These are phyloP conservation scores for Acleris holmiana DNA, from an alignment of 2,888 invertebrate genomes.

Conservation along the genomic window DNA sequence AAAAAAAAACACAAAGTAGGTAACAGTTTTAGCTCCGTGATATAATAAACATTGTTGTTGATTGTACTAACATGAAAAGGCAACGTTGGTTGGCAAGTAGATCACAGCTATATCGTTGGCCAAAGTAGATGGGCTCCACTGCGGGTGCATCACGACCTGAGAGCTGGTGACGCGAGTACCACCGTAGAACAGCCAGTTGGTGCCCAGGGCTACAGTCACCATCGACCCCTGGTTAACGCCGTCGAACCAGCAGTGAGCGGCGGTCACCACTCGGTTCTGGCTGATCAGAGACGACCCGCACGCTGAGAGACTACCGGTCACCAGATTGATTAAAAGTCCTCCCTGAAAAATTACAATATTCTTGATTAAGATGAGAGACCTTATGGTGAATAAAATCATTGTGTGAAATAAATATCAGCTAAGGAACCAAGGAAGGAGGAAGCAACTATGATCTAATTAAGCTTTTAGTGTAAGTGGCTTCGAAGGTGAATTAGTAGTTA, in stretches of 20 bases:
- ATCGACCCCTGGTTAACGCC: conserved; percentile 52
- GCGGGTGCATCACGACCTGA: conserved; percentile 55
- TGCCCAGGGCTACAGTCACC: conserved; percentile 60
- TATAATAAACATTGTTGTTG: no score
- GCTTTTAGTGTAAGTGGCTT: no score
- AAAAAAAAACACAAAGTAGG: background rate
- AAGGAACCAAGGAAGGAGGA: no score
- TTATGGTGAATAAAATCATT: no score
- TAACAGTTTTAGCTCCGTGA: no score
- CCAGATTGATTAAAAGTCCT: conserved; percentile 58
- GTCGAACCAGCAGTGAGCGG: conserved; percentile 68
- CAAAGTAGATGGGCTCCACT: conserved; percentile 47
- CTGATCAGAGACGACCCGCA: conserved; percentile 60
- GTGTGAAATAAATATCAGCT: no score
- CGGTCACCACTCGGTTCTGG: conserved; percentile 56
- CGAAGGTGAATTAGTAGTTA: no score
- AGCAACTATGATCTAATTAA: no score
- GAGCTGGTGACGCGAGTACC: conserved; percentile 56
- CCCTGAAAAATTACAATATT: conserved; percentile 47
- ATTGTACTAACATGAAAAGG: background rate
- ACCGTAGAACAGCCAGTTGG: conserved; percentile 55
- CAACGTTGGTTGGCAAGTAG: conserved; percentile 47
- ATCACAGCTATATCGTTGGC: conserved; percentile 63
- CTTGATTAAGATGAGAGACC: no score
- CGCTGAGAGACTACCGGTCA: conserved; percentile 53